phyloP scores from a whole-genome alignment of 2,113 vertebrate species.

The Acrocephalus arundinaceus region DNA sequence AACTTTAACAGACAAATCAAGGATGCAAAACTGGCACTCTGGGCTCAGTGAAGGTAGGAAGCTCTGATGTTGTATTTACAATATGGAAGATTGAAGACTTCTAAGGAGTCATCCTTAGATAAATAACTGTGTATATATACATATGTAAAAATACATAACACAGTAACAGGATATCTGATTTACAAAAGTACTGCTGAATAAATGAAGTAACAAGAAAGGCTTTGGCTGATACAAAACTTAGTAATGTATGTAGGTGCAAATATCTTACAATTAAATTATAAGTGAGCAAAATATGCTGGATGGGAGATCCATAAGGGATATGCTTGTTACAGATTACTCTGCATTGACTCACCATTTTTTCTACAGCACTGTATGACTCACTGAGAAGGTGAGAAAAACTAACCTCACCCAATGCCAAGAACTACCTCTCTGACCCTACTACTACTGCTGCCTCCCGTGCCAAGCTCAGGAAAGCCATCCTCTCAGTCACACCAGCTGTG shows the following conservation, averaged over 20 bases:
- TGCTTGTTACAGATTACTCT: background rate
- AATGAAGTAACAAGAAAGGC: background rate
- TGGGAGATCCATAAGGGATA: background rate
- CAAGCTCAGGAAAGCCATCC: background rate
- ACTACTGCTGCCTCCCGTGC: background rate
- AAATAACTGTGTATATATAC: background rate
- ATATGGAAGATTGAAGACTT: background rate
- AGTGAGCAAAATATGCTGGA: background rate
- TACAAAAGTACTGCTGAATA: background rate
- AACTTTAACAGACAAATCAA: background rate
- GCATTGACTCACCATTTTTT: background rate
- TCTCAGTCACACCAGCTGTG: background rate
- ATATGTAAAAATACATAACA: background rate
- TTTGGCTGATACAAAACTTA: background rate
- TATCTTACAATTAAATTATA: background rate
- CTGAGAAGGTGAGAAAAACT: background rate
- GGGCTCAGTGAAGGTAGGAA: background rate
- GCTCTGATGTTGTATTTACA: background rate
- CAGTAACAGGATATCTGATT: background rate
- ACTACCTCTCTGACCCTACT: background rate
- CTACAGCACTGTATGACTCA: background rate
- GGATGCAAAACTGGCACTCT: background rate
- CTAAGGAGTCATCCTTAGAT: background rate
- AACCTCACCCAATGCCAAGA: background rate
- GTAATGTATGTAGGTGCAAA: background rate